Base-by-base conservation (phyloP, 2,797 vertebrate genomes). In the Gymnothorax reevesii region DNA sequence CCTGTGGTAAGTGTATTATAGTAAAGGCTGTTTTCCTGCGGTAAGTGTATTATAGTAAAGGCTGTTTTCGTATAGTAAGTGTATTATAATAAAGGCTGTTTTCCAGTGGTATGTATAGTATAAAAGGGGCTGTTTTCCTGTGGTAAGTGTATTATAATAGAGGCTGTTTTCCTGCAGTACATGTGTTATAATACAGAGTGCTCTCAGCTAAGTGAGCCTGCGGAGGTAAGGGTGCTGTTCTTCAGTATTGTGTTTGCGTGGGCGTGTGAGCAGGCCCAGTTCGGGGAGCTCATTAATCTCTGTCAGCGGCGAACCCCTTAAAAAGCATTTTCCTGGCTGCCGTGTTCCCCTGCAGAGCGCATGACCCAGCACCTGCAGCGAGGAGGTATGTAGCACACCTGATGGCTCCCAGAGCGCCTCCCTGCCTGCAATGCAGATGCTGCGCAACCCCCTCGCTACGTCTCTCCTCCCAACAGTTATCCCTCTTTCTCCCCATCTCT, bases 341-440 rank as follows among this genome's bases (percentile, higher is more conserved):
- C 49, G 69, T 10, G 42, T 33, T 62, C 54, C n/a, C 52, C 54
- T 4, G 64, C 22, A 10, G 3, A 54, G 0, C 83, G 13, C 49
- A 13, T 52, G 49, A 73, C 66, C 25, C n/a, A 57, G 2, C 83
- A 84, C 83, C 75, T 62, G 82, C 22, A 80, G 69, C 25, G 52
- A 20, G 82, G 49, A 57, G 88, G 88, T 82, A 90, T 87, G 88
- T 89, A 87, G 85, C 88, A 90, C 88, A 57, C 69, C 59, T 69
- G 49, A 83, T 62, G 9, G 33, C 62, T 64, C 83, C 17, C 3
- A 57, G 52, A 13, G 66, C 87, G 33, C 88, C 49, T 71, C 57
- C 33, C n/a, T 80, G 59, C 57, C 17, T 66, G 75, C 71, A 57
- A 54, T 77, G 73, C 71, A 60, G 17, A 33, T 49, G 8, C 49